Base-by-base conservation (phyloP, 2,113 vertebrate genomes). In the Suncus etruscus region DNA sequence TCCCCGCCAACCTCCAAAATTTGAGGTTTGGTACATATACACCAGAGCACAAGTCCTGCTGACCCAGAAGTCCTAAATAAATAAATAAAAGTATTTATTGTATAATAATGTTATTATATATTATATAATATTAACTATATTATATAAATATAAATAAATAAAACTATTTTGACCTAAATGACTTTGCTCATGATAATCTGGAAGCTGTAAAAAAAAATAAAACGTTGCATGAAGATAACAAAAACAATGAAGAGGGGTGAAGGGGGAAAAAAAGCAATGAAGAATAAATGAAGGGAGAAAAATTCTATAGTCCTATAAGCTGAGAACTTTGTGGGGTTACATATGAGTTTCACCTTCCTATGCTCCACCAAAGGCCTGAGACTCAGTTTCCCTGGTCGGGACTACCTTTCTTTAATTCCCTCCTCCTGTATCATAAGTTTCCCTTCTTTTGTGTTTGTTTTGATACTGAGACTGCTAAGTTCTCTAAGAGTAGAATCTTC, bases 391-490 rank as follows among this genome's bases (percentile, higher is more conserved):
- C 25, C 73, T 88, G 25, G 50, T 73, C 86, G 25, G 58, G 25
- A 83, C 47, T 24, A 87, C 3, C 69, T 63, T 11, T n/a, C 54
- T 92, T 85, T 95, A 92, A 95, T 87, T 83, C 11, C 24, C 22
- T 84, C 78, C 58, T 82, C 54, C 0, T 66, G 72, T 86, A 82
- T 48, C 31, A 24, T 85, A 83, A 75, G 51, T 66, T 89, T 87
- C 79, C 87, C 86, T 81, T 95, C 22, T 92, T 85, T 70, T 76
- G 4, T 91, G 48, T 45, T 80, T 74, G 79, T 91, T 92, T 68
- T 54, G 16, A 86, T 50, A 32, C 58, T 74, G 87, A 94, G 20
- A 25, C 61, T 94, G 61, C 45, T 84, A 93, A 93, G 61, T 68
- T 80, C 22, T 93, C 48, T 89, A 95, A 95, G 89, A 51, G 58